Evolutionary conservation across 1,140 invertebrate genomes (phyloP), one percentile per base, ranked within the genome.

Genomic region (Parapsyche elsis): DNA sequence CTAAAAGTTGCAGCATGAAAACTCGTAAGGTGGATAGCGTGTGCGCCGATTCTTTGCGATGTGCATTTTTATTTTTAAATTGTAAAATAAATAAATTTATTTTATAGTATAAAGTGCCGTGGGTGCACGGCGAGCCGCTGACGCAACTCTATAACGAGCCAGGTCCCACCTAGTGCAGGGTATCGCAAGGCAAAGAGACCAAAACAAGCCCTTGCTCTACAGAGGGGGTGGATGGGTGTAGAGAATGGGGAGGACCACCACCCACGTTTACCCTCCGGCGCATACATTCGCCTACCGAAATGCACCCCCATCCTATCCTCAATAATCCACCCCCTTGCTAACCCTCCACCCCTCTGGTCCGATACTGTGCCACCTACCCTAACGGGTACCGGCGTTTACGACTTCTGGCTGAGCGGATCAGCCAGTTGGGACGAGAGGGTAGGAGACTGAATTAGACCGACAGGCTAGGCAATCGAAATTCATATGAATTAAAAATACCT

Each of bases 101-200:
- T 10, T n/a, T 26, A 67, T 21, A 26, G 49, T 53, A 16, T n/a
- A 67, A 23, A 67, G 23, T 26, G 21, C 23, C 59, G 16, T 19
- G 21, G 7, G 74, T 26, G 49, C 76, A 79, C 78, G 24, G 23
- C 78, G 61, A 64, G 79, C 75, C 81, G 26, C 46, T 81, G 80
- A 77, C 75, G 75, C 75, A 77, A 77, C 75, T 59, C 75, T 57
- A 77, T 77, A 77, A 77, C 64, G 76, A 59, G 80, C 76, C 79
- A 78, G 81, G 79, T 80, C 78, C 71, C 74, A 78, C 80, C 82
- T 76, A 74, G 77, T 78, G 61, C 79, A 38, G 82, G 82, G 82
- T 79, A 81, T 81, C 82, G 82, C 80, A 79, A 81, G 67, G 71
- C 82, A 83, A 83, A 83, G 82, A 83, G 82, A 83, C 80, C 82